A percentile compares a stretch with the other conserved stretches of the same genome.
These are phyloP conservation scores for Abscondita cerata DNA, from an alignment of 2,888 invertebrate genomes.

Conservation along the genomic window DNA sequence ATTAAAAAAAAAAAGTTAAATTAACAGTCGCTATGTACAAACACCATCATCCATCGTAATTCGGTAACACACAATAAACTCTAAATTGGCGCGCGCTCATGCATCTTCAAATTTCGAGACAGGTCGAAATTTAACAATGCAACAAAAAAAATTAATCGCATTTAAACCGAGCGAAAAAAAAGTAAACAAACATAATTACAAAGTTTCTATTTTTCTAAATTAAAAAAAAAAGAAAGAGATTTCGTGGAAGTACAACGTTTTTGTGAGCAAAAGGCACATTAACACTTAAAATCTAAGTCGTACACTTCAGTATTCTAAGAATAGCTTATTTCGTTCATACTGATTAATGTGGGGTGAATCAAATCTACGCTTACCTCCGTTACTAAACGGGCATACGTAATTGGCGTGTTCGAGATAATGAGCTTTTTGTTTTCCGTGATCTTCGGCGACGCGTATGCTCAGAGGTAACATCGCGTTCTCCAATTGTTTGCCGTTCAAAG, in stretches of 20 bases:
- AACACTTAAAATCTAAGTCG: slow-evolving; percentile 11
- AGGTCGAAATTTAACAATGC: too few species aligned
- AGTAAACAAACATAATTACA: not conserved
- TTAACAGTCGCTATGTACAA: not conserved
- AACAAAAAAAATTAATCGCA: not conserved
- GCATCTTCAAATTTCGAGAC: too few species aligned
- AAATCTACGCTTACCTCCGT: slow-evolving; percentile 49
- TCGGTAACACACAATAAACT: not conserved
- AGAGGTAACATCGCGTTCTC: slow-evolving; percentile 85
- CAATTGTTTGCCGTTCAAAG: slow-evolving; percentile 83
- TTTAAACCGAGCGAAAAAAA: not conserved
- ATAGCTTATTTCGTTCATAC: slow-evolving; percentile 19
- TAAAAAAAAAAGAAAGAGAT: not conserved
- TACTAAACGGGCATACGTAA: slow-evolving; percentile 47
- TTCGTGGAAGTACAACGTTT: too few species aligned
- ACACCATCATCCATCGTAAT: not conserved
- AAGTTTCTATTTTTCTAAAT: not conserved
- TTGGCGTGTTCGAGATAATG: slow-evolving; percentile 58
- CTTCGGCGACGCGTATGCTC: slow-evolving; percentile 79
- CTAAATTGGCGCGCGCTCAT: too few species aligned
- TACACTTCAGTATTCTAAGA: slow-evolving; percentile 19
- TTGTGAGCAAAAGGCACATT: not conserved
- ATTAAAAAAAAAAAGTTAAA: slow-evolving; percentile 1
- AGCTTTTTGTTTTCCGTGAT: slow-evolving; percentile 84
- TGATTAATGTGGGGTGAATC: slow-evolving; percentile 10